Evolutionary conservation across 2,888 invertebrate species (phyloP), one percentile per base, ranked within the genome.

Genomic region (Hyles lineata): DNA sequence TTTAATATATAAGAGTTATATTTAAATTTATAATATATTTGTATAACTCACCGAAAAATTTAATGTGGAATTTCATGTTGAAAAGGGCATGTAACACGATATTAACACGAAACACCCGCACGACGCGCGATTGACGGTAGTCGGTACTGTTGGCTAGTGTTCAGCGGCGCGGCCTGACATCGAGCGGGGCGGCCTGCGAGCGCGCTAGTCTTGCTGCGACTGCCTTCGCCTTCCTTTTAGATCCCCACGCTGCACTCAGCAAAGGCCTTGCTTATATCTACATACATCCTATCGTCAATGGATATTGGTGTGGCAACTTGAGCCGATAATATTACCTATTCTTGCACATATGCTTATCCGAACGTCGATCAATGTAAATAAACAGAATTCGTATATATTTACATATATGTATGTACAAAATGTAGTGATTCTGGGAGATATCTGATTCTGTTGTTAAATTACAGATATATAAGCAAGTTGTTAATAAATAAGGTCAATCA

Each of bases 31-130:
- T 52, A 23, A 52, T 70, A 55, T 55, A n/a, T 55, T 55, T 55
- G 5, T 70, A 74, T 59, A 21, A 83, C 92, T 92, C 82, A 94
- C 93, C 93, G 76, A 93, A 92, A 73, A 88, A 21, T 87, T 92
- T 91, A 58, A 93, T 83, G 75, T 90, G 87, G 76, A 93, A 83
- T 84, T 91, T 93, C 93, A 94, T 94, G 80, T 85, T 91, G 81
- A 78, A 76, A 76, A 76, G 75, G 76, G 73, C 82, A 85, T 82
- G 79, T 76, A 77, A 79, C 86, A 86, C 84, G 79, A 76, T 83
- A 82, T 83, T 80, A 85, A 82, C 86, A 91, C 89, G 82, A 82
- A 78, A 81, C 81, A 77, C 78, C 78, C 81, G 80, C 80, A 80
- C 80, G 76, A 50, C 72, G 67, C 63, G 52, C 55, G 55, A 55